phyloP scores from a whole-genome alignment of 2,797 vertebrate genomes.

The Cercopithecus neglectus region DNA sequence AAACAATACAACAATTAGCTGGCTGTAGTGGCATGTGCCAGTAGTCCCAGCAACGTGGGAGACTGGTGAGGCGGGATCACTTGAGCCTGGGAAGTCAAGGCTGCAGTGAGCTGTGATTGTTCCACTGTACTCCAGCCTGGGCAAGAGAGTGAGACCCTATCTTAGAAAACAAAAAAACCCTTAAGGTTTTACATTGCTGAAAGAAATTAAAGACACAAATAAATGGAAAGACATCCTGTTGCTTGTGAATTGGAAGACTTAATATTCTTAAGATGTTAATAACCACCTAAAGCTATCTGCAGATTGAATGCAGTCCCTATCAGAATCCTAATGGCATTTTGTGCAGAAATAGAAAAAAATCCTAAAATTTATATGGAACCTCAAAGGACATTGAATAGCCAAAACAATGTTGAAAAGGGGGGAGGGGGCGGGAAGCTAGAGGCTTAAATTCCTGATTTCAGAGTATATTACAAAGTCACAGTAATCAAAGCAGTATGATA shows the following conservation, averaged over 20 bases:
- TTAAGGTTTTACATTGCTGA: not conserved
- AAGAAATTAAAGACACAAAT: slow-evolving; percentile 15
- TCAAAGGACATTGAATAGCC: not conserved
- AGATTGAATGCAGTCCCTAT: not conserved
- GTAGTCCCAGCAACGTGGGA: no score
- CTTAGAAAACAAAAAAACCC: no score
- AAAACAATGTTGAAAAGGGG: not conserved
- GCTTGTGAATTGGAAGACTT: not conserved
- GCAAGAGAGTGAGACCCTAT: no score
- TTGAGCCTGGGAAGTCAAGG: no score
- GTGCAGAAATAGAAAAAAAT: not conserved
- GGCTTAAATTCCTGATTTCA: not conserved
- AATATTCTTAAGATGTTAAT: not conserved
- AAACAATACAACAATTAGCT: no score
- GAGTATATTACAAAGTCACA: not conserved
- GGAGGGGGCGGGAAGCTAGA: not conserved
- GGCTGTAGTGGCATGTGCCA: no score
- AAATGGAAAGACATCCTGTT: not conserved
- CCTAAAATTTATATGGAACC: not conserved
- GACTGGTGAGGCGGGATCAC: no score
- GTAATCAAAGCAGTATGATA: not conserved
- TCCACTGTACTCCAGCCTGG: no score
- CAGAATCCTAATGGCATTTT: not conserved
- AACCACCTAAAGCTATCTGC: not conserved
- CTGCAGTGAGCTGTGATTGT: no score